phyloP scores from a whole-genome alignment of 1,140 invertebrate genomes.

The Dendrolimus kikuchii region DNA sequence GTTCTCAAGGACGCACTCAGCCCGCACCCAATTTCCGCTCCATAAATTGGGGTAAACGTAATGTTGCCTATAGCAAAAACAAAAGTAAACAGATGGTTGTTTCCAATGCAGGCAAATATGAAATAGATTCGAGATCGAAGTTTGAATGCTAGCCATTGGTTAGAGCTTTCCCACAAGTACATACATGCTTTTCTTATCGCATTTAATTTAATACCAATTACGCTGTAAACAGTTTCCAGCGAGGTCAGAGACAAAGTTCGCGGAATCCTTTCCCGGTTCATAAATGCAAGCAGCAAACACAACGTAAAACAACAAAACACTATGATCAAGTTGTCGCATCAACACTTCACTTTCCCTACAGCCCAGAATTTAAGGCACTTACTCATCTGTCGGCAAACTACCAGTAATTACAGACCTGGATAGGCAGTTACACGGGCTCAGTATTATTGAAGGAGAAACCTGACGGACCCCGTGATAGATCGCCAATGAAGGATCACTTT shows the following conservation, averaged over 20 bases:
- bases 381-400: constrained; percentile 63
- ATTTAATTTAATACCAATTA: constrained; percentile 27
- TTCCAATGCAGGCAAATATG: neutral
- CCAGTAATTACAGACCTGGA: constrained; percentile 48
- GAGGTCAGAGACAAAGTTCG: constrained; percentile 34
- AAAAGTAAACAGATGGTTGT: constrained; percentile 17
- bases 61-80: constrained; percentile 32
- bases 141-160: too few relatives aligned
- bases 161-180: neutral
- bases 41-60: constrained; percentile 28
- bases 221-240: constrained; percentile 22
- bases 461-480: constrained; percentile 44
- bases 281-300: constrained; percentile 10
- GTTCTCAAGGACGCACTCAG: constrained; percentile 54
- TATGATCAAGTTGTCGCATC: constrained; percentile 65
- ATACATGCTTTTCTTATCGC: neutral
- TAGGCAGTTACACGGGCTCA: constrained; percentile 31
- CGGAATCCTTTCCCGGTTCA: constrained; percentile 41
- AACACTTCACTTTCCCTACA: constrained; percentile 61
- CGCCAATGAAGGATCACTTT: constrained; percentile 61
- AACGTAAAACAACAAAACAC: constrained; percentile 30
- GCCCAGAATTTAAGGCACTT: constrained; percentile 62
- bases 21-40: constrained; percentile 56
- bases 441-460: constrained; percentile 44
- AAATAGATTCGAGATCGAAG: too few relatives aligned